Base-by-base conservation (phyloP, 2,797 vertebrate genomes). In the Arnoldichthys spilopterus region DNA sequence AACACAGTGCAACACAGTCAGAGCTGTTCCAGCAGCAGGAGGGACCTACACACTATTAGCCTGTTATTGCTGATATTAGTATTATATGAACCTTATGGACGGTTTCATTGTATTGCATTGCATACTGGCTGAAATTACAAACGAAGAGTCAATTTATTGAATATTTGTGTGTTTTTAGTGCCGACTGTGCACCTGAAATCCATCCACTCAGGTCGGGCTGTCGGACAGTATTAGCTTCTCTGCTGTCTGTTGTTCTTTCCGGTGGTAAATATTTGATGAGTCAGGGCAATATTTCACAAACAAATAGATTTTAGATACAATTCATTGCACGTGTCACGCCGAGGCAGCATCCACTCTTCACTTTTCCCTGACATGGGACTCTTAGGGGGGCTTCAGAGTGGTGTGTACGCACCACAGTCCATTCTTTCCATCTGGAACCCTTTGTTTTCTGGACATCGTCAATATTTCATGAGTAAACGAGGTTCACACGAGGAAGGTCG, bases 241-340 rank as follows among this genome's bases (percentile, higher is more conserved):
- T 88, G 81, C 87, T 83, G 86, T 91, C 89, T 83, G 79, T 37
- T n/a, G 79, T 87, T 88, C 86, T 85, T 85, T 90, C 87, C 76
- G 51, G 43, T 74, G 80, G 79, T 94, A 88, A 93, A 94, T 94
- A 92, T 91, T 94, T 87, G 84, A 94, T 91, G 89, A 87, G 76
- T 69, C 87, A 89, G 84, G 84, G 89, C 86, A 91, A 86, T 89
- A 91, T 91, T 91, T 90, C 88, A 87, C 81, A 84, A 90, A 90
- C 91, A 92, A 93, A 93, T 92, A 91, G 87, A 90, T 88, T 90
- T 93, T 91, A 92, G 89, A 89, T 87, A 91, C 89, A 83, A 89
- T 83, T 93, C 89, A 90, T 85, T 88, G 89, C 87, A 71, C 62
- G 68, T 86, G 84, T 85, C 86, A 85, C 47, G 81, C 86, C 77